Evolutionary conservation across 2,888 invertebrate species (phyloP).

Genomic region (Imbricaverruca yamaguchii): DNA sequence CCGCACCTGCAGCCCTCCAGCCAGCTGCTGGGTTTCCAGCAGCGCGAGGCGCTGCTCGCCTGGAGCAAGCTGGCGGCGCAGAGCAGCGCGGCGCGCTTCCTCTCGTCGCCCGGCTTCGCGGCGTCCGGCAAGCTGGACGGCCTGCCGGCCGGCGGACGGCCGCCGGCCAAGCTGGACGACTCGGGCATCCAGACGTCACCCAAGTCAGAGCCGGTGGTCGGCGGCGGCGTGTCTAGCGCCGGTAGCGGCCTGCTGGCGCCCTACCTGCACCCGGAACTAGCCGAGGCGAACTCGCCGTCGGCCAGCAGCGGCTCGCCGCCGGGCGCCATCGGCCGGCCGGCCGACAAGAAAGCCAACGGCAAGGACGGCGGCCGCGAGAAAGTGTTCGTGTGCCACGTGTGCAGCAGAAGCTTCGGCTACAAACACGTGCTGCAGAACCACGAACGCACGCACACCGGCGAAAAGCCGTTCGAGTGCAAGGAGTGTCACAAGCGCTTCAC

Average conservation of each 20-base stretch:
- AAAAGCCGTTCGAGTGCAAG: constrained; percentile 86
- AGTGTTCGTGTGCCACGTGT: constrained; percentile 79
- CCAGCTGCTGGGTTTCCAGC: constrained; percentile 19
- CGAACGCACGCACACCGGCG: constrained; percentile 88
- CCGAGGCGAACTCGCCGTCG: neutral
- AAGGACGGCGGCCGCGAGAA: constrained; percentile 50
- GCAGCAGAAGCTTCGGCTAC: constrained; percentile 83
- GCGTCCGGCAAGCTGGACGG: constrained; percentile 19
- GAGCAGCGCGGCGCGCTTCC: neutral
- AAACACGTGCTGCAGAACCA: constrained; percentile 92
- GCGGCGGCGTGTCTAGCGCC: neutral
- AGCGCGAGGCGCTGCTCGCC: constrained; percentile 21
- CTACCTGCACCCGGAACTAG: neutral
- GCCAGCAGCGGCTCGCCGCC: neutral
- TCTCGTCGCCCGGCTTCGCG: neutral
- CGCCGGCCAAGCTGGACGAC: constrained; percentile 20
- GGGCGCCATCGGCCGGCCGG: neutral
- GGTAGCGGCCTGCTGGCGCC: neutral
- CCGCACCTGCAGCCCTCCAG: neutral
- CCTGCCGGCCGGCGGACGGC: neutral
- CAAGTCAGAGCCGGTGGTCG: neutral
- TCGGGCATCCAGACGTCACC: constrained; percentile 22
- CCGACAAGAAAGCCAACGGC: constrained; percentile 8
- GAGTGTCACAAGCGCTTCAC: constrained; percentile 89
- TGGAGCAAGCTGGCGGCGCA: constrained; percentile 20